Evolutionary conservation across 2,888 invertebrate genomes (phyloP).

Genomic region (Spicauda simplicius): DNA sequence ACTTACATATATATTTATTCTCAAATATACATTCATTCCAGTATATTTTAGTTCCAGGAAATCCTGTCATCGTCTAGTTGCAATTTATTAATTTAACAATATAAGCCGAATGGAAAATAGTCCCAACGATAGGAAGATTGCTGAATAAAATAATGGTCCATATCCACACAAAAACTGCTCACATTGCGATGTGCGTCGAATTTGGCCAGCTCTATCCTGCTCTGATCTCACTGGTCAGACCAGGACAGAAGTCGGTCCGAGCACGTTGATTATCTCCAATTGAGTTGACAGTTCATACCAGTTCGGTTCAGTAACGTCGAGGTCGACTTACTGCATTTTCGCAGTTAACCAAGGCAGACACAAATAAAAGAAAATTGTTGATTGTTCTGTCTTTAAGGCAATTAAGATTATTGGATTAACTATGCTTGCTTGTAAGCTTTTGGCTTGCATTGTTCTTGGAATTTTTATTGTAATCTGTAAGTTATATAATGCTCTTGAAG

Average conservation of each 20-base stretch:
- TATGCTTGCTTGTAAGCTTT: not conserved
- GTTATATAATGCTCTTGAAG: too few species aligned
- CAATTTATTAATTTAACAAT: not conserved
- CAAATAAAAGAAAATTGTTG: slow-evolving; percentile 23
- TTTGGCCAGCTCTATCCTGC: slow-evolving; percentile 26
- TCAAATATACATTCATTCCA: not conserved
- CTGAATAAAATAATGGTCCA: slow-evolving; percentile 1
- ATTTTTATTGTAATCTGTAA: too few species aligned
- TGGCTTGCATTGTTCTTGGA: too few species aligned
- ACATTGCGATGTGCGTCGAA: slow-evolving; percentile 6
- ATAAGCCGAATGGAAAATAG: not conserved
- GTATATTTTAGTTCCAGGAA: slow-evolving; percentile 2
- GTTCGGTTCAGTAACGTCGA: slow-evolving; percentile 68
- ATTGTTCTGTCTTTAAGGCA: not conserved
- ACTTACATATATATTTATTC: too few species aligned
- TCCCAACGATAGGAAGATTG: not conserved
- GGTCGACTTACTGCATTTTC: slow-evolving; percentile 47
- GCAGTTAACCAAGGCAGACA: slow-evolving; percentile 19
- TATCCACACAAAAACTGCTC: slow-evolving; percentile 15
- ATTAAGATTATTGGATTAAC: slow-evolving; percentile 1
- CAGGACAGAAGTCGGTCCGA: slow-evolving; percentile 14
- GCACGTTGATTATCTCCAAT: slow-evolving; percentile 64
- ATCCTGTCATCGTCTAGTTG: not conserved
- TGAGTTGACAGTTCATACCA: slow-evolving; percentile 60
- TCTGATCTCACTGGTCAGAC: slow-evolving; percentile 5